These are phyloP conservation scores for Margaritifera margaritifera DNA, from an alignment of 2,888 invertebrate genomes.

Conservation along the genomic window DNA sequence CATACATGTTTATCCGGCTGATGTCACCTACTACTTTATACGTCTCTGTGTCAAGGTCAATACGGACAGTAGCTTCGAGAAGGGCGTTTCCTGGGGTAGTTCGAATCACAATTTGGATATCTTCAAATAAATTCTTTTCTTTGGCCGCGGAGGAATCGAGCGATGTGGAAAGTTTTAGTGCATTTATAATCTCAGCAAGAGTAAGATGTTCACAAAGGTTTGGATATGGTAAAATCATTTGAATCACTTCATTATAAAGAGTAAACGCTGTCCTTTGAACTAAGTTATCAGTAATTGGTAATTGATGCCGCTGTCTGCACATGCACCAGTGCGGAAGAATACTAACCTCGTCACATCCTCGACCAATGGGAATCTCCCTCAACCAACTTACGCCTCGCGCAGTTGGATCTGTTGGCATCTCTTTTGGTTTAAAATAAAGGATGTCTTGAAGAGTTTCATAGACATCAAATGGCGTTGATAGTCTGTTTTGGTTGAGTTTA, in stretches of 20 bases:
- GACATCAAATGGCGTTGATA: slow-evolving; percentile 88
- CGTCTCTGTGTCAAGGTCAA: slow-evolving; percentile 68
- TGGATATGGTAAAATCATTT: slow-evolving; percentile 74
- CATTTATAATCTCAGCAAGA: slow-evolving; percentile 79
- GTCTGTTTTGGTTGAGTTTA: slow-evolving; percentile 77
- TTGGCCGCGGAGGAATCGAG: slow-evolving; percentile 37
- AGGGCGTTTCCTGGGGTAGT: slow-evolving; percentile 81
- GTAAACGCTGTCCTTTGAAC: slow-evolving; percentile 78
- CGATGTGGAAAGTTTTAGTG: slow-evolving; percentile 75
- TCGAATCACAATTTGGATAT: slow-evolving; percentile 78
- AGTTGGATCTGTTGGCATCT: slow-evolving; percentile 8
- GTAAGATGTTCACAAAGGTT: slow-evolving; percentile 74
- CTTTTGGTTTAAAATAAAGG: slow-evolving; percentile 32
- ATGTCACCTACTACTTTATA: slow-evolving; percentile 79
- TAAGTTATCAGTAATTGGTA: slow-evolving; percentile 76
- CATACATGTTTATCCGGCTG: slow-evolving; percentile 72
- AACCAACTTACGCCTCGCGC: slow-evolving; percentile 79
- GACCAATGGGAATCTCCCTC: slow-evolving; percentile 79
- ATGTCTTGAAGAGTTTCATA: slow-evolving; percentile 85
- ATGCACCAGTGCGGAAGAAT: slow-evolving; percentile 92
- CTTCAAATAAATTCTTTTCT: slow-evolving; percentile 66
- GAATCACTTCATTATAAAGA: slow-evolving; percentile 81
- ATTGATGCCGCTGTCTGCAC: slow-evolving; percentile 81
- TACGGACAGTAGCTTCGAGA: slow-evolving; percentile 85
- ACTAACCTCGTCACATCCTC: slow-evolving; percentile 85